Percentiles rank a stretch among this genome's conserved stretches.
phyloP scores from a whole-genome alignment of 2,113 vertebrate genomes.

The Myiagra hebetior region DNA sequence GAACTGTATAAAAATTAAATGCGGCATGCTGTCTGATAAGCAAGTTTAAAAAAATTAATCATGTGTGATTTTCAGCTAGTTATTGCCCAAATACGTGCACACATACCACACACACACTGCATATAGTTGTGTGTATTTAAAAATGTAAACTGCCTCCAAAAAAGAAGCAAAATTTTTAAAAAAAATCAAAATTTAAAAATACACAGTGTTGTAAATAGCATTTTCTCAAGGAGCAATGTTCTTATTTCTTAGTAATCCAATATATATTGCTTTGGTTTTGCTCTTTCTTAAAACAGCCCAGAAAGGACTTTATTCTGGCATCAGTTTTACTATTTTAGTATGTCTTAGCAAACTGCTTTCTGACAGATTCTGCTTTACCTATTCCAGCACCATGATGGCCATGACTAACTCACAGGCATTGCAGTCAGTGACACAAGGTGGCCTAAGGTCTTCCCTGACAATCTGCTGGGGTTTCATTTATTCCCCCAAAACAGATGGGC shows the following conservation, averaged over 20 bases:
- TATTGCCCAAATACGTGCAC: not conserved
- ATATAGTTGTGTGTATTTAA: not conserved
- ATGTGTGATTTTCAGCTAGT: not conserved
- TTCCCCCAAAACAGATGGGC: fast-evolving
- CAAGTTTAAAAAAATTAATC: not conserved
- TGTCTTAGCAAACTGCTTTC: not conserved
- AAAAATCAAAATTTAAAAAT: not conserved
- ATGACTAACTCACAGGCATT: not conserved
- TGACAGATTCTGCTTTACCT: not conserved
- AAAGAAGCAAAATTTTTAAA: not conserved
- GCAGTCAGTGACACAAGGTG: not conserved
- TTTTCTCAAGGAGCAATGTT: not conserved
- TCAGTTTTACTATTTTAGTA: not conserved
- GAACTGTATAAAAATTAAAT: conserved; percentile 36
- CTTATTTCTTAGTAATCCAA: not conserved
- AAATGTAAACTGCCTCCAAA: not conserved
- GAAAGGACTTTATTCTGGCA: not conserved
- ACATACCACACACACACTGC: not conserved
- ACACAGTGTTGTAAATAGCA: not conserved
- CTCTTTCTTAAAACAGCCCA: not conserved
- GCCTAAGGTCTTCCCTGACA: not conserved
- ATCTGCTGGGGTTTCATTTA: not conserved
- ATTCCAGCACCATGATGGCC: not conserved
- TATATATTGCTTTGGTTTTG: not conserved
- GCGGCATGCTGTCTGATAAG: not conserved